These are phyloP conservation scores for Lycia hirtaria DNA, from an alignment of 2,888 invertebrate genomes.

Conservation along the genomic window DNA sequence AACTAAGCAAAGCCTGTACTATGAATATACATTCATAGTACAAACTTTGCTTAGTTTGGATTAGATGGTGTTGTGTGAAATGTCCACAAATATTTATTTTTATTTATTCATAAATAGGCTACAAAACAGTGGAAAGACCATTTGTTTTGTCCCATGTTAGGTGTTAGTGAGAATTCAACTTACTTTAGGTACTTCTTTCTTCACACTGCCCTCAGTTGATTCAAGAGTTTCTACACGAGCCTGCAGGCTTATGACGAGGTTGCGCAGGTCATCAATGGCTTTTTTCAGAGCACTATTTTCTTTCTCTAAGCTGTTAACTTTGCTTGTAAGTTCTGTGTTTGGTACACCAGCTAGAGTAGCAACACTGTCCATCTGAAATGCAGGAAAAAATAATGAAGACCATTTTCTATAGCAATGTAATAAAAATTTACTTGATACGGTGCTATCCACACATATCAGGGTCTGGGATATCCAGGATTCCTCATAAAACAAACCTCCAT, in stretches of 20 bases:
- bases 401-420: neutral
- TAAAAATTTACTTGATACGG: too few relatives aligned
- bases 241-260: slow-evolving; percentile 78
- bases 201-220: slow-evolving; percentile 51
- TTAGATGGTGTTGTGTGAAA: too few relatives aligned
- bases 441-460: too few relatives aligned
- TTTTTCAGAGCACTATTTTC: slow-evolving; percentile 84
- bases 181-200: slow-evolving; percentile 59
- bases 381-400: neutral
- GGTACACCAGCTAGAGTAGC: slow-evolving; percentile 84
- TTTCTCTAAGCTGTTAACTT: slow-evolving; percentile 84
- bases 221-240: slow-evolving; percentile 74
- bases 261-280: slow-evolving; percentile 76
- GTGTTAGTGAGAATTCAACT: slow-evolving; percentile 19
- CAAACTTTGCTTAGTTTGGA: too few relatives aligned
- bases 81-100: too few relatives aligned
- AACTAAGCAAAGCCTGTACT: too few relatives aligned
- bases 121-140: neutral
- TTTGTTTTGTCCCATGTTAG: too few relatives aligned
- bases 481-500: too few relatives aligned
- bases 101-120: too few relatives aligned
- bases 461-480: too few relatives aligned
- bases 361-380: slow-evolving; percentile 88
- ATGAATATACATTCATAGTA: too few relatives aligned
- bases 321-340: slow-evolving; percentile 83